Evolutionary conservation across 2,797 vertebrate species (phyloP), one percentile per base, ranked within the genome.

Genomic region (Steatocranus sp.): DNA sequence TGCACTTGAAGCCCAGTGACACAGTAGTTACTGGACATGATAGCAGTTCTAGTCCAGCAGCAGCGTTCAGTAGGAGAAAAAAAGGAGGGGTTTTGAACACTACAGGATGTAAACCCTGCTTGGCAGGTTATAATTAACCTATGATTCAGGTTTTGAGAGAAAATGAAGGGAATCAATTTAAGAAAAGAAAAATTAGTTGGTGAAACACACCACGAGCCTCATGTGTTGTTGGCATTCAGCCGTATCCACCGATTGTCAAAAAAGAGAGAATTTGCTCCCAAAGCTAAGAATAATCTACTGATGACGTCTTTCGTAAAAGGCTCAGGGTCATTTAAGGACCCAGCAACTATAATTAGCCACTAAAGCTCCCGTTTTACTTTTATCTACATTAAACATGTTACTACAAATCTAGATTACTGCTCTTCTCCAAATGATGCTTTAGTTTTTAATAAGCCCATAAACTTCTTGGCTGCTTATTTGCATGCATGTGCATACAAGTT

Each of bases 281-380:
- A 27, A 43, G 74, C 34, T 8, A 32, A 50, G 20, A 48, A 78
- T 46, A 77, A 38, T 76, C 48, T 43, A 12, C 87, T 73, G 61
- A 85, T 75, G 78, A 73, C 32, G 12, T 48, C 48, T 76, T 56
- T 30, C 18, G 36, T 80, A 73, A 66, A 78, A 75, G 70, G 32
- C 78, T 76, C 53, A 1, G 82, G 83, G 85, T 91, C 86, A 84
- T 79, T 89, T 61, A 61, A 61, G 56, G 41, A 84, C 48, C 79
- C 66, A 70, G 76, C 66, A 27, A 63, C 81, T 76, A 68, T 81
- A 83, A 78, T 87, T 49, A 82, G 74, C 68, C 8, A 70, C 30
- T 23, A 23, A 23, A 12, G 5, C 75, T 86, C 50, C n/a, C 1
- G 2, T 11, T 79, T 75, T 1, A 12, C 38, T 70, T 46, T 70